A percentile compares a stretch with the other conserved stretches of the same genome.
Conservation (phyloP, 2,888 invertebrate species). For the Micropterix aruncella region DNA sequence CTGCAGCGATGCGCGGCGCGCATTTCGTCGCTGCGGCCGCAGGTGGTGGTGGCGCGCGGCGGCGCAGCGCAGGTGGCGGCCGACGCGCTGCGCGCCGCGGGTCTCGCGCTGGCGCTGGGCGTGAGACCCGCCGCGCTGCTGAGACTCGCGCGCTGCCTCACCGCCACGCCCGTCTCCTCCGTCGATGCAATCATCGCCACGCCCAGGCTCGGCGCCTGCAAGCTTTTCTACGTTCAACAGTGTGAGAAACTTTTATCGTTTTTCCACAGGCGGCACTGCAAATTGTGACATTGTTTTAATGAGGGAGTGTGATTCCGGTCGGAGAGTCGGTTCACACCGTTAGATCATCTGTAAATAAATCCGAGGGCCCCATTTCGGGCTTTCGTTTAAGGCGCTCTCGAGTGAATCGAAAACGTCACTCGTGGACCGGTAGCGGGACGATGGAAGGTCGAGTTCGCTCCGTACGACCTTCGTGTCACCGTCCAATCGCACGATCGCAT, state of each 20-base stretch:
- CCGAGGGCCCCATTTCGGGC: no score
- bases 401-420: no score
- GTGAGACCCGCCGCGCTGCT: constrained; percentile 74
- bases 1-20: constrained; percentile 73
- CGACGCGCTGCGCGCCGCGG: constrained; percentile 59
- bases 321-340: no score
- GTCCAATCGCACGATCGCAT: no score
- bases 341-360: no score
- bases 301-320: no score
- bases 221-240: constrained; percentile 60
- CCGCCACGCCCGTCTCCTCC: constrained; percentile 74
- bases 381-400: no score
- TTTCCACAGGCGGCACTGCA: no score
- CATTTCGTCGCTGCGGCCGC: constrained; percentile 70
- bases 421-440: no score
- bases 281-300: no score
- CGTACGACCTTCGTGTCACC: no score
- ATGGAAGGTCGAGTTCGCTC: no score
- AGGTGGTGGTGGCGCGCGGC: constrained; percentile 81
- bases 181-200: constrained; percentile 76
- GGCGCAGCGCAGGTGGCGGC: constrained; percentile 78
- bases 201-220: constrained; percentile 73
- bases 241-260: constrained; percentile 23
- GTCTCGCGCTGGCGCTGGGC: constrained; percentile 77
- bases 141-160: constrained; percentile 60